phyloP scores from a whole-genome alignment of 2,888 invertebrate species.

The Folsomia manolachei region DNA sequence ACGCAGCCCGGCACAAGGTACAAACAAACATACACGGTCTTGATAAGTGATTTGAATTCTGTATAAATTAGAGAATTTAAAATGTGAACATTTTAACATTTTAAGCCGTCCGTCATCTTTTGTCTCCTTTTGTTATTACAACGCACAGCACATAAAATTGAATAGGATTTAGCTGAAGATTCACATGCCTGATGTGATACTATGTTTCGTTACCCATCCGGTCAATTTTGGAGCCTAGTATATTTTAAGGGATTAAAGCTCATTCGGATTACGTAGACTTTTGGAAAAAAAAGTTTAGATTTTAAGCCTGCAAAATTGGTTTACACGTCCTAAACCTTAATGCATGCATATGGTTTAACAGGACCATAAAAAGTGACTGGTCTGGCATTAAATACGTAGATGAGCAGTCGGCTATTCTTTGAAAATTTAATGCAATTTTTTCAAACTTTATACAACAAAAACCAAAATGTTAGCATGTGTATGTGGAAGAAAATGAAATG shows the following conservation, averaged over 20 bases:
- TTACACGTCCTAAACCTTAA: neutral
- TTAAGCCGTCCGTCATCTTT: slow-evolving; percentile 3
- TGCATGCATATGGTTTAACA: too few species aligned
- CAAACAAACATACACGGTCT: too few species aligned
- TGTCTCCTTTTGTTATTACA: neutral
- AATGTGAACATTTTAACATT: neutral
- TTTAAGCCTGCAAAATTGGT: neutral
- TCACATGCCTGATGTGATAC: neutral
- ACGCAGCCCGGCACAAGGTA: neutral
- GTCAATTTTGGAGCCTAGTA: neutral
- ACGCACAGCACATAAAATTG: neutral
- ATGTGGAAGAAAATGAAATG: neutral
- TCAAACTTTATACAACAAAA: too few species aligned
- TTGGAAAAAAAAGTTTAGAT: neutral
- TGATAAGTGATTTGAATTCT: neutral
- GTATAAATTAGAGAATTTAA: slow-evolving; percentile 2
- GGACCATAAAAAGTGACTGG: neutral
- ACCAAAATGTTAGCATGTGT: neutral
- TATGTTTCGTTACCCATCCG: neutral
- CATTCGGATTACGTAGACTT: neutral
- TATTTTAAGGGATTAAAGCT: neutral
- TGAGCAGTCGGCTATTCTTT: neutral
- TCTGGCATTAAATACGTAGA: neutral
- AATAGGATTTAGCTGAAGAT: neutral
- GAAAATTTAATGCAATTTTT: neutral